Evolutionary conservation across 2,113 vertebrate genomes (phyloP).

Genomic region (Strix aluco): DNA sequence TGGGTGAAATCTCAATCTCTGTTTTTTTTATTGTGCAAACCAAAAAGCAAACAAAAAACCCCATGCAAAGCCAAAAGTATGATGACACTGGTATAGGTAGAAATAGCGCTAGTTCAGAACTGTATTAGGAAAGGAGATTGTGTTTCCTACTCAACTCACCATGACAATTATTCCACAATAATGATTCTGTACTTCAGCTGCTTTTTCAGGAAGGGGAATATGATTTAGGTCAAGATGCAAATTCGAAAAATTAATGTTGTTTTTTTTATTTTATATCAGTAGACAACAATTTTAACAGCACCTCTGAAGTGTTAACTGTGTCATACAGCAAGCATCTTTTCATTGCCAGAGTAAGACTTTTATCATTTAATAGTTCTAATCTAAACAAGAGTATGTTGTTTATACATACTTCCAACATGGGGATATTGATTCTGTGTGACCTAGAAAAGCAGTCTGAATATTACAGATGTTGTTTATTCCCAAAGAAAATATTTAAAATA

Average conservation of each 20-base stretch:
- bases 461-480: constrained; percentile 49
- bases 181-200: not conserved
- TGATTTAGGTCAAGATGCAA: constrained; percentile 34
- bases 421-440: constrained; percentile 37
- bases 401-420: constrained; percentile 21
- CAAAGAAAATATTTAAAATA: constrained; percentile 27
- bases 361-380: constrained; percentile 11
- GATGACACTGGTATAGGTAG: not conserved
- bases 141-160: not conserved
- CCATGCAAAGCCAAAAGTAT: not conserved
- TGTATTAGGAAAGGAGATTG: not conserved
- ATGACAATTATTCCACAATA: not conserved
- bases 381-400: not conserved
- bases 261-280: not conserved
- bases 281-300: constrained; percentile 30
- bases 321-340: constrained; percentile 33
- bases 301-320: constrained; percentile 17
- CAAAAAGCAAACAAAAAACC: not conserved
- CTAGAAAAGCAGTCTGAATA: constrained; percentile 56
- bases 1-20: not conserved
- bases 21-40: not conserved
- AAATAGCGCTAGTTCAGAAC: constrained; percentile 32
- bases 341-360: not conserved
- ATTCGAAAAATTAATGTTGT: not conserved
- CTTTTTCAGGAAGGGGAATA: constrained; percentile 18